These are phyloP conservation scores for Drosophila nasuta DNA, from an alignment of 1,140 invertebrate species.

Conservation along the genomic window DNA sequence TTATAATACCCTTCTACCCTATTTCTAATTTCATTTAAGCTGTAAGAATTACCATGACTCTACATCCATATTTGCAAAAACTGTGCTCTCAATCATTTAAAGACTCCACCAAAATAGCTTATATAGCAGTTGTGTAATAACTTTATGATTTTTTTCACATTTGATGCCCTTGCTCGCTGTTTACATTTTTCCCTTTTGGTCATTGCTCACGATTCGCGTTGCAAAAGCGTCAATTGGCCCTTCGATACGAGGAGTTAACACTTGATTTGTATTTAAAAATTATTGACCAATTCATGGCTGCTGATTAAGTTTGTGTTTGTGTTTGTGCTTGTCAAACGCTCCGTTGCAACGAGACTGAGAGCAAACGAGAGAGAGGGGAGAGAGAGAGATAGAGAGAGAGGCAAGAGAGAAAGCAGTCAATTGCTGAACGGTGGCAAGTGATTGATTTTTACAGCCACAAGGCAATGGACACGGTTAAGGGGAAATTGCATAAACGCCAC, in stretches of 20 bases:
- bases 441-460: constrained; percentile 78
- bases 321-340: constrained; percentile 66
- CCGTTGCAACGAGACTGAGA: not conserved
- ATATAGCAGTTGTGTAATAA: not conserved
- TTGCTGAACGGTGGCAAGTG: constrained; percentile 38
- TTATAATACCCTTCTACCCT: no score
- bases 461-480: constrained; percentile 51
- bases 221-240: constrained; percentile 1
- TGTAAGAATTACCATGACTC: no score
- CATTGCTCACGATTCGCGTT: not conserved
- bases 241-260: constrained; percentile 61
- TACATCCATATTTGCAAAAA: no score
- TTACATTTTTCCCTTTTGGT: not conserved
- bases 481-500: constrained; percentile 70
- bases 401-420: not conserved
- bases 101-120: not conserved
- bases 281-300: constrained; percentile 77
- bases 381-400: not conserved
- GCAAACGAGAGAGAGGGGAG: not conserved
- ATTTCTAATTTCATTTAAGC: no score
- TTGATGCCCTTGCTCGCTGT: not conserved
- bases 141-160: not conserved
- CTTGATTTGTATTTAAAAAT: constrained; percentile 82
- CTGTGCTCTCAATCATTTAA: not conserved
- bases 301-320: constrained; percentile 75